These are phyloP conservation scores for Caenorhabditis sp. DNA, from an alignment of 2,888 invertebrate genomes.

Conservation along the genomic window DNA sequence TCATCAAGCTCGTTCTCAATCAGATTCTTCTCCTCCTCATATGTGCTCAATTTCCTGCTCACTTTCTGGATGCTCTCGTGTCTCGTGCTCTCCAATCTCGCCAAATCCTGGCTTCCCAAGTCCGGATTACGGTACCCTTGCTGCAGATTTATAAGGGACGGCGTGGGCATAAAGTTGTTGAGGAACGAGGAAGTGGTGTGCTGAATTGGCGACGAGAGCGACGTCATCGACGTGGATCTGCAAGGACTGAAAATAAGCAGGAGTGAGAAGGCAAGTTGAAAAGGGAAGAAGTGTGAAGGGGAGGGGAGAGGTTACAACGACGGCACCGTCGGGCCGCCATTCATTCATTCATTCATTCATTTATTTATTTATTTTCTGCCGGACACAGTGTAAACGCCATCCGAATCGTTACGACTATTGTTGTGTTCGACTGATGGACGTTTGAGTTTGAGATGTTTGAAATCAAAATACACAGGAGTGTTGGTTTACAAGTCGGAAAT, in stretches of 20 bases:
- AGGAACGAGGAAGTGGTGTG: slow-evolving; percentile 65
- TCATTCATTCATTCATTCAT: too few species aligned
- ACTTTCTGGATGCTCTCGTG: slow-evolving; percentile 62
- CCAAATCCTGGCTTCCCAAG: slow-evolving; percentile 58
- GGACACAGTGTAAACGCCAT: too few species aligned
- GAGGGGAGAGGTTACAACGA: too few species aligned
- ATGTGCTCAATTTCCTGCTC: slow-evolving; percentile 49
- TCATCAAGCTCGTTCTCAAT: slow-evolving; percentile 59
- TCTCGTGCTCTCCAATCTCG: slow-evolving; percentile 47
- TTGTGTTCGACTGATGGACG: too few species aligned
- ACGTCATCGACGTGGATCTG: slow-evolving; percentile 64
- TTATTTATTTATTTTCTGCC: too few species aligned
- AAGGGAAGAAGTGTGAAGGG: too few species aligned
- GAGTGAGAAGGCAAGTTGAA: slow-evolving; percentile 1
- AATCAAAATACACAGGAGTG: too few species aligned
- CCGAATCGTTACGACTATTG: too few species aligned
- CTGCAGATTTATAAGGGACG: slow-evolving; percentile 66
- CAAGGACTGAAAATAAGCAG: too few species aligned
- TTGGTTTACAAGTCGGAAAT: too few species aligned
- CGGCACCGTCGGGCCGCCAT: too few species aligned
- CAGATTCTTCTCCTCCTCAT: slow-evolving; percentile 56
- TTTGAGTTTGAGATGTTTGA: too few species aligned
- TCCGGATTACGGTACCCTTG: slow-evolving; percentile 64
- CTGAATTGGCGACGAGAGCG: slow-evolving; percentile 58
- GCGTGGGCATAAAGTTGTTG: slow-evolving; percentile 65